Evolutionary conservation across 2,797 vertebrate species (phyloP), one percentile per base, ranked within the genome.

Genomic region (Epinephelus malabaricus): DNA sequence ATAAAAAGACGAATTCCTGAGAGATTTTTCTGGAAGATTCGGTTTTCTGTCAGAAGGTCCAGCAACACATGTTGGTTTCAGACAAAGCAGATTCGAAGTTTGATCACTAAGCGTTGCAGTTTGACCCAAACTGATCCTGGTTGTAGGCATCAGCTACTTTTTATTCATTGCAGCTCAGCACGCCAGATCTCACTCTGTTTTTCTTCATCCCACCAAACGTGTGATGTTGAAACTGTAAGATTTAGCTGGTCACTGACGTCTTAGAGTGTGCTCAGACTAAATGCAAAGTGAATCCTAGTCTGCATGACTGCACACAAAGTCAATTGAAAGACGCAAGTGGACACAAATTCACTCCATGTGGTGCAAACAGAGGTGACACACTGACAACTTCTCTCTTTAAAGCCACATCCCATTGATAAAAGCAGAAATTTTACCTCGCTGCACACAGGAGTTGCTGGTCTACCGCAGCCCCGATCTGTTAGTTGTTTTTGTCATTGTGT

Each of bases 41-140:
- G 0, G n/a, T 4, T 55, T 34, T 19, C 59, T 43, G 62, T 72
- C 38, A 43, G 54, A 61, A 74, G 49, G 45, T 71, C 45, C 30
- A 5, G 12, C 18, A 50, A 34, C 70, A 74, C 43, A 71, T 67
- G 56, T 23, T 43, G 49, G 18, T 49, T 49, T 62, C 54, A 71
- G 55, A 56, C 21, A 2, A 60, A 59, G 60, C 60, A 50, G 70
- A 55, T 65, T 40, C 38, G 1, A 59, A 25, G 47, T 56, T n/a
- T 30, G 81, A 64, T 58, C 12, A 1, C 6, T n/a, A 30, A 46
- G 43, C 13, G 9, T 6, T 50, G 30, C 19, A n/a, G 3, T 21
- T 68, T 73, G 64, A 82, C 58, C 58, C 40, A 3, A 50, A 69
- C 46, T 30, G 19, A 73, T 77, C 19, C 58, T 3, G 17, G 23